Evolutionary conservation across 2,113 vertebrate genomes (phyloP).

Genomic region (Eubucco bourcierii): DNA sequence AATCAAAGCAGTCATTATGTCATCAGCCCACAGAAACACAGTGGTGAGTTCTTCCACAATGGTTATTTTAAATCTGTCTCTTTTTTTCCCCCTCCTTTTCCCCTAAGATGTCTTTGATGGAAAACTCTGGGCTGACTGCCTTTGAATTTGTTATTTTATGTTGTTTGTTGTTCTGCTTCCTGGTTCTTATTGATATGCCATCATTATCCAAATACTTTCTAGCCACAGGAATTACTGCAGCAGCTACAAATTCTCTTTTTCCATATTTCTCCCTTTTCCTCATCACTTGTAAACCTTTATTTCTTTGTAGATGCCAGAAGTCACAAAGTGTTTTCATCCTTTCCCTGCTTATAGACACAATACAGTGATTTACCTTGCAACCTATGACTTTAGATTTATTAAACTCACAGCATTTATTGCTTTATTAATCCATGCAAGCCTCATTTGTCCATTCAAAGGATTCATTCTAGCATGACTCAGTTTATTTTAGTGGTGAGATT

Average conservation of each 20-base stretch:
- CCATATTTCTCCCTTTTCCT: background rate
- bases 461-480: background rate
- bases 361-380: background rate
- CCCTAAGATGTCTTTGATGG: background rate
- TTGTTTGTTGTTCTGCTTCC: slow-evolving; percentile 53
- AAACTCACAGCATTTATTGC: background rate
- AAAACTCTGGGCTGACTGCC: slow-evolving; percentile 18
- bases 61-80: background rate
- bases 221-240: slow-evolving; percentile 51
- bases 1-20: slow-evolving; percentile 42
- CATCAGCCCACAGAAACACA: slow-evolving; percentile 24
- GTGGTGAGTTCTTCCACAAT: background rate
- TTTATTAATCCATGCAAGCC: background rate
- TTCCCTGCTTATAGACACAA: background rate
- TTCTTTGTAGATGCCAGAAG: background rate
- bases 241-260: background rate
- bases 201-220: slow-evolving; percentile 56
- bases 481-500: background rate
- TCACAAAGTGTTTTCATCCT: background rate
- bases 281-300: background rate
- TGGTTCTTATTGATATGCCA: slow-evolving; percentile 44
- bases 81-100: background rate
- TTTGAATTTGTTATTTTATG: slow-evolving; percentile 22
- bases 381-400: background rate
- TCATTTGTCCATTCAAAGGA: background rate